Percentiles rank a stretch among this genome's conserved stretches.
phyloP scores from a whole-genome alignment of 2,888 invertebrate species.

The Meganola albula region DNA sequence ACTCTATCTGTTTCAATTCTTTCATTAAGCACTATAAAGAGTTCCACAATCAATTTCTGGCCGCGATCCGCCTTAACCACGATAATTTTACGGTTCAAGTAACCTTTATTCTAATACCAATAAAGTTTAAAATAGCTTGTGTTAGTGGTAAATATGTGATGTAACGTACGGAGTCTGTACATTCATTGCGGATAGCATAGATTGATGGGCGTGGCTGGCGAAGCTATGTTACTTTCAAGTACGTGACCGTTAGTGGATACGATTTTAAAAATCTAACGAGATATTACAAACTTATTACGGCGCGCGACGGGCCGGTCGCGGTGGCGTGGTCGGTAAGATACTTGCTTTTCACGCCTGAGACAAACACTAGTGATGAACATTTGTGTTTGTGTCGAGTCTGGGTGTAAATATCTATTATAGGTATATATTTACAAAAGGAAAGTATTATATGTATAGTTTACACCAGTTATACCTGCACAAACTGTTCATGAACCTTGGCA shows the following conservation, averaged over 20 bases:
- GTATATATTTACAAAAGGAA: too few relatives aligned
- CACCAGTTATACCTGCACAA: too few relatives aligned
- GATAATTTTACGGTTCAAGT: slow-evolving; percentile 21
- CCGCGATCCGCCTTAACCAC: slow-evolving; percentile 43
- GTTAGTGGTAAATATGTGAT: slow-evolving; percentile 22
- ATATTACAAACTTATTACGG: not conserved
- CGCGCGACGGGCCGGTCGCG: too few relatives aligned
- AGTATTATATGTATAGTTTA: too few relatives aligned
- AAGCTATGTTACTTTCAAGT: slow-evolving; percentile 61
- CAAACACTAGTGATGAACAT: too few relatives aligned
- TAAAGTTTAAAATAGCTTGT: slow-evolving; percentile 32
- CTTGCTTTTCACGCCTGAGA: too few relatives aligned
- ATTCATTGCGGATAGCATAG: slow-evolving; percentile 71
- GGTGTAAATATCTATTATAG: too few relatives aligned
- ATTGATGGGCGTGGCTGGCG: slow-evolving; percentile 65
- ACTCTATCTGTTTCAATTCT: slow-evolving; percentile 70
- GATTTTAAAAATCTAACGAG: slow-evolving; percentile 25
- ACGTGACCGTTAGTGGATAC: slow-evolving; percentile 36
- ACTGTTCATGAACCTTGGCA: too few relatives aligned
- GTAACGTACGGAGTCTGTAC: slow-evolving; percentile 56
- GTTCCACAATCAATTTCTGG: slow-evolving; percentile 69
- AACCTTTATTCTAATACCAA: slow-evolving; percentile 15
- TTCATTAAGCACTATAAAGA: slow-evolving; percentile 71
- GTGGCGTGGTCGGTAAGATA: too few relatives aligned
- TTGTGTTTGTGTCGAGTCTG: too few relatives aligned